phyloP scores from a whole-genome alignment of 2,888 invertebrate genomes.

The Ennomos fuscantarius region DNA sequence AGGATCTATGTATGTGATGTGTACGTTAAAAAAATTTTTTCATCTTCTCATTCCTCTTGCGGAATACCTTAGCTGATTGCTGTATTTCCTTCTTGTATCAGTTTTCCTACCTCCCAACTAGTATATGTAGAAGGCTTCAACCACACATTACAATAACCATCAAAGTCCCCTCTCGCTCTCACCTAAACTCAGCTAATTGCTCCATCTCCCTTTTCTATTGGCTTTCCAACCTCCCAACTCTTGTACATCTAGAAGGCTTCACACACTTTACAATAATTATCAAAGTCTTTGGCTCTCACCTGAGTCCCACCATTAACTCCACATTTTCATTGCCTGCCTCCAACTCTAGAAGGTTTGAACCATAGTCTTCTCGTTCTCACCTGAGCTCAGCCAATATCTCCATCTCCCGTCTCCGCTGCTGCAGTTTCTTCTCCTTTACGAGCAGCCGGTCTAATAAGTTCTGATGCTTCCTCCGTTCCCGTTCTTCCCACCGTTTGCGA shows the following conservation, averaged over 20 bases:
- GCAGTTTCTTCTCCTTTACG: slow-evolving; percentile 93
- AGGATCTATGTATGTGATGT: no score
- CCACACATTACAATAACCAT: no score
- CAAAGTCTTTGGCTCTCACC: no score
- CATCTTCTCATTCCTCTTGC: no score
- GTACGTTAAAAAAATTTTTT: no score
- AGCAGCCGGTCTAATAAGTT: slow-evolving; percentile 93
- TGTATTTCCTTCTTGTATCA: no score
- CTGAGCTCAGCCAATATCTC: slow-evolving; percentile 88
- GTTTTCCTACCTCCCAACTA: no score
- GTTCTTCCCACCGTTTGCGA: slow-evolving; percentile 94
- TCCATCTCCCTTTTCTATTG: slow-evolving; percentile 89
- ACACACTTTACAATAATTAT: no score
- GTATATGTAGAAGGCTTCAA: no score
- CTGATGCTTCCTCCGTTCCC: slow-evolving; percentile 90
- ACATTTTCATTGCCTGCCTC: not conserved
- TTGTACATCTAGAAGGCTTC: no score
- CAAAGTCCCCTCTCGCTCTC: slow-evolving; percentile 3
- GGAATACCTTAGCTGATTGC: no score
- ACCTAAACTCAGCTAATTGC: slow-evolving; percentile 87
- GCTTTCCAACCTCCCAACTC: slow-evolving; percentile 91
- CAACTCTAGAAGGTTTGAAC: not conserved
- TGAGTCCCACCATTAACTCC: no score
- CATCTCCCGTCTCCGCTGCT: slow-evolving; percentile 88
- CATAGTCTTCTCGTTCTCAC: slow-evolving; percentile 46